Conservation (phyloP, 92 coral and sea anemone species). For the Palythoa heliodiscus region DNA sequence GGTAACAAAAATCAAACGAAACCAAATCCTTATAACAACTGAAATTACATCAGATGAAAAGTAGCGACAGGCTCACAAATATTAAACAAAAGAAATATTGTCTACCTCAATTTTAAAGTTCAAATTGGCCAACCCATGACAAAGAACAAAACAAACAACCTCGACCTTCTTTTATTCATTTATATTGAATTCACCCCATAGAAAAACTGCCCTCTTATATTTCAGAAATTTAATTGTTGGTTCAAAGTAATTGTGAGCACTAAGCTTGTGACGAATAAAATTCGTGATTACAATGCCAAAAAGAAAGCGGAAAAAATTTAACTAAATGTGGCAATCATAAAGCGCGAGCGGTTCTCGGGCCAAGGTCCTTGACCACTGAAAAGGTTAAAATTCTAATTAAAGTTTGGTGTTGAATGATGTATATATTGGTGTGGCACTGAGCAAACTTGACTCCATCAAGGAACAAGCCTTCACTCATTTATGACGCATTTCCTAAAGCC, state of each 20-base stretch:
- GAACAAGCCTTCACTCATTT: not conserved
- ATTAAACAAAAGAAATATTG: not conserved
- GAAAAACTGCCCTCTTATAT: not conserved
- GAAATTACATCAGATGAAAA: not conserved
- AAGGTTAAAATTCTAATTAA: not conserved
- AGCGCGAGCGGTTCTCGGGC: not conserved
- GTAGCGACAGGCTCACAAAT: not conserved
- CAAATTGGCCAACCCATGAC: not conserved
- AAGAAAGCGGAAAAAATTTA: not conserved
- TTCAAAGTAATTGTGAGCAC: not conserved
- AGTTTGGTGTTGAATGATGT: not conserved
- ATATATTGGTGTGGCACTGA: slow-evolving; percentile 6
- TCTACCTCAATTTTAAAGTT: not conserved
- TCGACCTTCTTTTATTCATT: not conserved
- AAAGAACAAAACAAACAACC: not conserved
- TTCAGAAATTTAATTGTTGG: not conserved
- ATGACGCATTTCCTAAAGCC: slow-evolving; percentile 5
- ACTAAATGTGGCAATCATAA: not conserved
- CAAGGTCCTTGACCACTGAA: not conserved
- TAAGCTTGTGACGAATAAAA: not conserved
- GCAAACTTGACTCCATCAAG: not conserved
- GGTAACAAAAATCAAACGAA: not conserved
- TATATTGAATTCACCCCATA: not conserved
- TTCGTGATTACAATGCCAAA: not conserved
- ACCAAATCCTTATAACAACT: not conserved